Evolutionary conservation across 2,888 invertebrate species (phyloP).

Genomic region (Calephelis perditalis): DNA sequence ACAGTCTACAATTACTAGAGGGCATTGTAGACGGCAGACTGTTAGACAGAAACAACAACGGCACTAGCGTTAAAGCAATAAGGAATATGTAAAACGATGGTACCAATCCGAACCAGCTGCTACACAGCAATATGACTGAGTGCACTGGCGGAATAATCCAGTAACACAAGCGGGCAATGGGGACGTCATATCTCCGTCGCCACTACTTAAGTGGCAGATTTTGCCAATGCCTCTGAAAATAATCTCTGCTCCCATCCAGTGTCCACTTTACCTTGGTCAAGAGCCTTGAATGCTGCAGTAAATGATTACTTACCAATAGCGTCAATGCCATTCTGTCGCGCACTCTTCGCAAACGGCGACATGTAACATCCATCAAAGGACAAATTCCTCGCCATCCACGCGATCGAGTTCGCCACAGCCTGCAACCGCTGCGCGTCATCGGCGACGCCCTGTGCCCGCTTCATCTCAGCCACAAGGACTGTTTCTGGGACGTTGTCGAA

Average conservation of each 20-base stretch:
- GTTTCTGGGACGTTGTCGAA: conserved; percentile 98
- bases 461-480: conserved; percentile 91
- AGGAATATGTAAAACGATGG: no score
- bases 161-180: no score
- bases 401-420: conserved; percentile 95
- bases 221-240: no score
- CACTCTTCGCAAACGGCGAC: conserved; percentile 97
- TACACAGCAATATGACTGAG: no score
- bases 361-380: conserved; percentile 96
- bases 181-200: no score
- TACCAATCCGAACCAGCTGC: no score
- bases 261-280: no score
- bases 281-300: no score
- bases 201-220: no score
- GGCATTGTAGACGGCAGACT: not conserved
- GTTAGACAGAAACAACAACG: not conserved
- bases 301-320: conserved; percentile 83
- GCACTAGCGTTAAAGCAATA: no score
- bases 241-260: no score
- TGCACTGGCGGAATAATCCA: no score
- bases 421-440: conserved; percentile 87
- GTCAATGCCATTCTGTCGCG: conserved; percentile 94
- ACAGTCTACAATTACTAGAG: not conserved
- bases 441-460: conserved; percentile 76
- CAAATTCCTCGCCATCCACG: conserved; percentile 95